Conservation (phyloP, 2,113 vertebrate species). For the Calcarius ornatus region DNA sequence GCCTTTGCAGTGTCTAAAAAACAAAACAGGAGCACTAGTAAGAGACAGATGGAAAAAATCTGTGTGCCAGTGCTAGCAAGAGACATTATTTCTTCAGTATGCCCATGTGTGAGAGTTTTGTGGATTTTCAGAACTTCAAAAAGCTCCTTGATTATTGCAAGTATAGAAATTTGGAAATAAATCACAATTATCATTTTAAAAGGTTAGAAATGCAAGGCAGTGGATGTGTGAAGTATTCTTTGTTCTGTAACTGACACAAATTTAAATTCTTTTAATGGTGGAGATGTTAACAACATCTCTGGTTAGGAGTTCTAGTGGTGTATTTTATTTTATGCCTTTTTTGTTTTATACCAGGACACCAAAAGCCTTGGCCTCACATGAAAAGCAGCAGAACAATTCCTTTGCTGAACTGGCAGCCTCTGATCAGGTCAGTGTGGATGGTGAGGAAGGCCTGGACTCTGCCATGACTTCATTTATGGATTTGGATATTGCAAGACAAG, state of each 20-base stretch:
- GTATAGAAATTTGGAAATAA: not conserved
- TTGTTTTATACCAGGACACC: not conserved
- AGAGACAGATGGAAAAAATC: not conserved
- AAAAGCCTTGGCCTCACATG: fast-evolving
- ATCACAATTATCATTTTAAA: not conserved
- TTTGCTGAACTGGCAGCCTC: not conserved
- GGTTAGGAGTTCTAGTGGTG: not conserved
- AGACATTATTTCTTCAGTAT: not conserved
- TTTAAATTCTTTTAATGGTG: not conserved
- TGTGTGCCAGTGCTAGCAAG: not conserved
- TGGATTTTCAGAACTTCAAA: not conserved
- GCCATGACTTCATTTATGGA: fast-evolving
- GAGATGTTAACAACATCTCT: not conserved
- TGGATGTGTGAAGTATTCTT: not conserved
- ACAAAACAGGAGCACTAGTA: not conserved
- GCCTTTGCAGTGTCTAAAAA: not conserved
- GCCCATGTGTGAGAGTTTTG: not conserved
- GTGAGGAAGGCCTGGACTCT: not conserved
- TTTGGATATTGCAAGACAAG: slow-evolving; percentile 20
- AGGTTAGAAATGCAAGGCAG: not conserved
- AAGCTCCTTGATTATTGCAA: not conserved
- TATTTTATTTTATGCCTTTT: not conserved
- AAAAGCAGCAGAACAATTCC: not conserved
- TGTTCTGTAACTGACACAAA: not conserved
- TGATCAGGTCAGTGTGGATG: not conserved